A percentile compares a stretch with the other conserved stretches of the same genome.
Evolutionary conservation across 1,140 invertebrate genomes (phyloP).

Genomic region (Cyclina sinensis): DNA sequence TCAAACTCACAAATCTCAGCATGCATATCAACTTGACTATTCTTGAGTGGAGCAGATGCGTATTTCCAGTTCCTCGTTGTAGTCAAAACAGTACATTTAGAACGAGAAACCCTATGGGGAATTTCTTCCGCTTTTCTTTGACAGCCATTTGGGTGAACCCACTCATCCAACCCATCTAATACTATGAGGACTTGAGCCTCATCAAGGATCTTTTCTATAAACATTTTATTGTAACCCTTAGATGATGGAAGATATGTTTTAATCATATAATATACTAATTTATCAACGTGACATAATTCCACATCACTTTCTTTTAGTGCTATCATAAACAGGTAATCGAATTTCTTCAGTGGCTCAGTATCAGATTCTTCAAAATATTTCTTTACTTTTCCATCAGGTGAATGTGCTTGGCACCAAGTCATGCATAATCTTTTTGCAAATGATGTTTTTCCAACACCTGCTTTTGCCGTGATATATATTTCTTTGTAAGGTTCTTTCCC

Average conservation of each 20-base stretch:
- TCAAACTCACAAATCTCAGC: background rate
- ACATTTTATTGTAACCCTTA: background rate
- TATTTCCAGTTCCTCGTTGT: background rate
- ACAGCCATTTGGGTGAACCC: background rate
- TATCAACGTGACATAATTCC: background rate
- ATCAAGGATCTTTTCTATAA: background rate
- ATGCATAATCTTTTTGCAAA: background rate
- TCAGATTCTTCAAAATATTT: background rate
- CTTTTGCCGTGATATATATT: background rate
- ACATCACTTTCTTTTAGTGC: background rate
- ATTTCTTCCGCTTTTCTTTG: background rate
- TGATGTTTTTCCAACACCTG: background rate
- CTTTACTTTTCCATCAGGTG: background rate
- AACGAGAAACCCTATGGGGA: background rate
- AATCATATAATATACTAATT: background rate
- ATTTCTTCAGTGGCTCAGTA: background rate
- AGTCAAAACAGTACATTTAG: background rate
- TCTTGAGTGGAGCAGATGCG: background rate
- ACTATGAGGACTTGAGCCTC: background rate
- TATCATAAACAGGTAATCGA: background rate
- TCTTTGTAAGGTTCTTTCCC: background rate
- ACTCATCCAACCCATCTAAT: background rate
- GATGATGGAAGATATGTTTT: background rate
- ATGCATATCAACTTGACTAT: background rate
- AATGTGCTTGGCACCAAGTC: background rate